These are phyloP conservation scores for Eupsilia transversa DNA, from an alignment of 2,888 invertebrate species.

Conservation along the genomic window DNA sequence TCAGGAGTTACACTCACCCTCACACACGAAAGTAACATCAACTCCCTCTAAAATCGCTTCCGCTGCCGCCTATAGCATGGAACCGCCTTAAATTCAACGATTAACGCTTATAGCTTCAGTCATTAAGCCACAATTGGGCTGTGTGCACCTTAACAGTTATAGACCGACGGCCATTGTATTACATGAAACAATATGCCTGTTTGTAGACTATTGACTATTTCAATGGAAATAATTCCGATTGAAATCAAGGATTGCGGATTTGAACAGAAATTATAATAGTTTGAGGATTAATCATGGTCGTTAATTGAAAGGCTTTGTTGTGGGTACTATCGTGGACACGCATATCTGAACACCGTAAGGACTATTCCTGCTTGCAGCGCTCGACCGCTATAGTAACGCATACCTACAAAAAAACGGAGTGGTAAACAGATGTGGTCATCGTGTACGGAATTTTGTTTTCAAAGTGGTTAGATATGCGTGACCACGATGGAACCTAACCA, in stretches of 20 bases:
- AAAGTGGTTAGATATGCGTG: too few relatives aligned
- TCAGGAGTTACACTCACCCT: background rate
- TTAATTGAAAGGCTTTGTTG: slow-evolving; percentile 24
- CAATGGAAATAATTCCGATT: slow-evolving; percentile 58
- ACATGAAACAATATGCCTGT: slow-evolving; percentile 63
- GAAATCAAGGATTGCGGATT: slow-evolving; percentile 54
- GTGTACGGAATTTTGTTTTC: too few relatives aligned
- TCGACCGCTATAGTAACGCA: too few relatives aligned
- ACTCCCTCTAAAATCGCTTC: background rate
- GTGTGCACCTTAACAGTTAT: slow-evolving; percentile 80
- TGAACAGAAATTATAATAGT: slow-evolving; percentile 39
- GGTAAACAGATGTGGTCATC: too few relatives aligned
- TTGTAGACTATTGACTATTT: slow-evolving; percentile 47
- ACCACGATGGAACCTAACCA: too few relatives aligned
- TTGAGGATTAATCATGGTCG: slow-evolving; percentile 40
- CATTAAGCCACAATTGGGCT: slow-evolving; percentile 86
- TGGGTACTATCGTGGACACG: too few relatives aligned
- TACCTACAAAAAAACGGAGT: too few relatives aligned
- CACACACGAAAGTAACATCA: slow-evolving; percentile 18
- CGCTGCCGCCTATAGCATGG: slow-evolving; percentile 68
- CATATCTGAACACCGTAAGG: too few relatives aligned
- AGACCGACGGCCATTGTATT: slow-evolving; percentile 73
- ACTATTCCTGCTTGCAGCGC: too few relatives aligned
- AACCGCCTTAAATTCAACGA: slow-evolving; percentile 75
- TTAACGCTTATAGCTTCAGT: slow-evolving; percentile 85